Conservation (phyloP, 37 sponge, comb jelly and placozoan species). For the Amphimedon queenslandica region DNA sequence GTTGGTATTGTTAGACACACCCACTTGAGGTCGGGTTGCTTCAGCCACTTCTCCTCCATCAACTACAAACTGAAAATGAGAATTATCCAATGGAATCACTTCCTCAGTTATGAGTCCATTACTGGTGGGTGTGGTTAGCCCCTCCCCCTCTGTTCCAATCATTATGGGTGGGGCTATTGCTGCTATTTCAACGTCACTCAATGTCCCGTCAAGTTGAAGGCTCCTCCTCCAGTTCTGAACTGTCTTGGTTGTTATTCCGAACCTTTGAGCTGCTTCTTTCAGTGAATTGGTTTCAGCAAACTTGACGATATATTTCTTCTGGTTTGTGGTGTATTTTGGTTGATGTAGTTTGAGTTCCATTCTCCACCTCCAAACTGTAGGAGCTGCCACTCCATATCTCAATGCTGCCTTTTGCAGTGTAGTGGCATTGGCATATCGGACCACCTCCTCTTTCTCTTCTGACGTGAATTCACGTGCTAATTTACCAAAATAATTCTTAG, state of each 20-base stretch:
- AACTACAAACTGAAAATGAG: slow-evolving; percentile 54
- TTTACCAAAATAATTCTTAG: slow-evolving; percentile 61
- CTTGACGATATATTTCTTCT: slow-evolving; percentile 74
- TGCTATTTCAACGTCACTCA: background rate
- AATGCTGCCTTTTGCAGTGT: slow-evolving; percentile 84
- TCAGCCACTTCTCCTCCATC: slow-evolving; percentile 64
- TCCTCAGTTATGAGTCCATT: slow-evolving; percentile 11
- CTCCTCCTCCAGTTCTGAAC: slow-evolving; percentile 74
- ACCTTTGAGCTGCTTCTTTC: slow-evolving; percentile 68
- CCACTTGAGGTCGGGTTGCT: background rate
- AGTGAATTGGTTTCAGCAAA: slow-evolving; percentile 65
- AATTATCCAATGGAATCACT: slow-evolving; percentile 46
- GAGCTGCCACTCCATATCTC: slow-evolving; percentile 76
- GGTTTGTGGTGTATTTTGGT: slow-evolving; percentile 67
- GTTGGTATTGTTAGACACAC: background rate
- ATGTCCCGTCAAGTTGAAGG: slow-evolving; percentile 35
- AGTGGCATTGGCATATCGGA: slow-evolving; percentile 73
- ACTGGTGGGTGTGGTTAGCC: background rate
- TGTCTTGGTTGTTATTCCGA: slow-evolving; percentile 67
- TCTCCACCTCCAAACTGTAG: slow-evolving; percentile 86
- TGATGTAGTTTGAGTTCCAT: slow-evolving; percentile 75
- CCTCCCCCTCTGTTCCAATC: background rate
- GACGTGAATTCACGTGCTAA: slow-evolving; percentile 68
- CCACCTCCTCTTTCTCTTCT: slow-evolving; percentile 80
- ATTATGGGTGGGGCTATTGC: background rate